Evolutionary conservation across 2,797 vertebrate genomes (phyloP), one percentile per base, ranked within the genome.

Genomic region (Oryzias sinensis): DNA sequence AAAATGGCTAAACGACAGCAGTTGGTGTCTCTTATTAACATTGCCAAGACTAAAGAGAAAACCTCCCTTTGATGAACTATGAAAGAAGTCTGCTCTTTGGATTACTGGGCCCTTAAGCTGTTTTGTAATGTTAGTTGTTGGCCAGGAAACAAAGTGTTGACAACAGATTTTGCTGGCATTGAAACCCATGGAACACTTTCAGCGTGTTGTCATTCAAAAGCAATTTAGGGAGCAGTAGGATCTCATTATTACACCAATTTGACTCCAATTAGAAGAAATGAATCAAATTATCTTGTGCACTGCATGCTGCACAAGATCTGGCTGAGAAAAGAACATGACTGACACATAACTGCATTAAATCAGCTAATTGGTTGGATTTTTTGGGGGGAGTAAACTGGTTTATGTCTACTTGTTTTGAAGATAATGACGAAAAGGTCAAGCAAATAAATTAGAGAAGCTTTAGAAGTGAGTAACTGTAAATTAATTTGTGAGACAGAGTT

Each of bases 231-330:
- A 72, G 75, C 80, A 74, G 74, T 72, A 59, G 79, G 74, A 84
- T 82, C 77, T 84, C 78, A 82, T 87, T 84, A 87, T 83, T 83
- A 70, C 75, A 83, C 73, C 77, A 81, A 87, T 87, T 86, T 80
- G 78, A 84, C 82, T 87, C 79, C 73, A 87, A 85, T 88, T 86
- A 87, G 59, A 73, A 66, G 62, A 75, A 82, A 86, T 83, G 55
- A 87, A 87, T 86, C 67, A 83, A 84, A 87, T 81, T 59, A 83
- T 81, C 69, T 60, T 63, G 76, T 88, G 84, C 77, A 79, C 74
- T 64, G 74, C 76, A 68, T 74, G 74, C 64, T 72, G 80, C 59
- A 74, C 65, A 83, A 74, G 70, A 67, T 69, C 57, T 72, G 68
- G 62, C 70, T 69, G 74, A 77, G 62, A 60, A 58, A 52, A 56